Conservation (phyloP, 2,888 invertebrate genomes). For the Plebejus anna region DNA sequence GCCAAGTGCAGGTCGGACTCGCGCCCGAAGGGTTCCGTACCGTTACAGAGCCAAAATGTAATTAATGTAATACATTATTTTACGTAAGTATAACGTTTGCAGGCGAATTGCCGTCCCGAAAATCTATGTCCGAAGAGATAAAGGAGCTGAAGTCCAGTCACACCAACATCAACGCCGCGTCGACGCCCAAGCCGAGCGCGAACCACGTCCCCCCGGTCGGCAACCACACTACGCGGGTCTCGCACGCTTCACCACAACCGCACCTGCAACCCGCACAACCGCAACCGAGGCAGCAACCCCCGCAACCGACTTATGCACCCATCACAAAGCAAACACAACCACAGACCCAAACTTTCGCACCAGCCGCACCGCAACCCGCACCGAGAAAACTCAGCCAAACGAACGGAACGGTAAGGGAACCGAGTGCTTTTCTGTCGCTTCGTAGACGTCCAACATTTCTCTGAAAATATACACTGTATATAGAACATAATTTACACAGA, state of each 20-base stretch:
- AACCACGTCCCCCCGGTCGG: slow-evolving; percentile 52
- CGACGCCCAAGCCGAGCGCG: slow-evolving; percentile 47
- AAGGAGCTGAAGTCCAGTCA: slow-evolving; percentile 67
- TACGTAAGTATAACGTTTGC: slow-evolving; percentile 28
- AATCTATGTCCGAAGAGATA: slow-evolving; percentile 71
- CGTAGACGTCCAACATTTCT: slow-evolving; percentile 23
- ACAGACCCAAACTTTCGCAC: slow-evolving; percentile 37
- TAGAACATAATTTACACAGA: background rate
- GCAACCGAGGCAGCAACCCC: slow-evolving; percentile 43
- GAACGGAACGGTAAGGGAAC: slow-evolving; percentile 66
- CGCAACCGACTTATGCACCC: slow-evolving; percentile 39
- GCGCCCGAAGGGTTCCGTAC: too few relatives aligned
- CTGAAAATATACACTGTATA: slow-evolving; percentile 14
- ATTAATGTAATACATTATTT: background rate
- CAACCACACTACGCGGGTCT: slow-evolving; percentile 48
- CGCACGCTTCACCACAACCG: slow-evolving; percentile 41
- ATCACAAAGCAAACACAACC: slow-evolving; percentile 35
- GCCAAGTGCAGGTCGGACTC: too few relatives aligned
- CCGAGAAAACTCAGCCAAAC: slow-evolving; percentile 71
- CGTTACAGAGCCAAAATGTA: background rate
- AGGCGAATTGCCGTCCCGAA: slow-evolving; percentile 61
- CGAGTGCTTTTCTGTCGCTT: slow-evolving; percentile 33
- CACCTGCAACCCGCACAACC: slow-evolving; percentile 45
- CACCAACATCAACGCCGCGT: slow-evolving; percentile 57
- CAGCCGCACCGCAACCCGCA: slow-evolving; percentile 66